Evolutionary conservation across 2,113 vertebrate genomes (phyloP).

Genomic region (Thomomys bottae): DNA sequence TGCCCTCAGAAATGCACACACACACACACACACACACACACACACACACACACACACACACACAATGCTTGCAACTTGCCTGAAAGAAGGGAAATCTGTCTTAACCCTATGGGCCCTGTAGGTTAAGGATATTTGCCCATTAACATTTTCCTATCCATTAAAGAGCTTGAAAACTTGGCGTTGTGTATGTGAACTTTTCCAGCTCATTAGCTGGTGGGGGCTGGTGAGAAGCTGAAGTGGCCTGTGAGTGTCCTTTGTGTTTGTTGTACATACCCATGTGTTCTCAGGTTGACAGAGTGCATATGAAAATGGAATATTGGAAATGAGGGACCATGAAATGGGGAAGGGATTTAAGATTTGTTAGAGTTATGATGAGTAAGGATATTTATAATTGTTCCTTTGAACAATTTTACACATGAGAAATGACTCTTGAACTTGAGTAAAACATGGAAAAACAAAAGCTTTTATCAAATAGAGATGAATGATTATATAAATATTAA

Average conservation of each 20-base stretch:
- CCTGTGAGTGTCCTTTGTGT: not conserved
- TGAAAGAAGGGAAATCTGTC: not conserved
- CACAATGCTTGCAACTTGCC: not conserved
- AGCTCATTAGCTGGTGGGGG: no score
- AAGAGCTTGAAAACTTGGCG: not conserved
- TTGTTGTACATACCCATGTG: not conserved
- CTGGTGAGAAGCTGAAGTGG: no score
- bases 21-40: not conserved
- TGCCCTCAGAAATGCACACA: not conserved
- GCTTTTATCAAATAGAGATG: not conserved
- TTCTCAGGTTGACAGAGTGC: not conserved
- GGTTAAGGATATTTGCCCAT: not conserved
- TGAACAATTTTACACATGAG: not conserved
- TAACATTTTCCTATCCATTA: not conserved
- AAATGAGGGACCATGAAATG: not conserved
- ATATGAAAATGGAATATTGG: not conserved
- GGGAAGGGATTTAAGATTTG: not conserved
- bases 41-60: not conserved
- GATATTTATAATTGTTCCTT: not conserved
- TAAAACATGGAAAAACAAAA: not conserved
- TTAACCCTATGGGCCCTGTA: not conserved
- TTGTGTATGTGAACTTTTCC: not conserved
- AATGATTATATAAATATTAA: not conserved
- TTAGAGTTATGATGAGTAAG: not conserved
- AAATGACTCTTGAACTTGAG: not conserved